A percentile compares a stretch with the other conserved stretches of the same genome.
These are phyloP conservation scores for Metopia argyrocephala DNA, from an alignment of 2,888 invertebrate genomes.

Conservation along the genomic window DNA sequence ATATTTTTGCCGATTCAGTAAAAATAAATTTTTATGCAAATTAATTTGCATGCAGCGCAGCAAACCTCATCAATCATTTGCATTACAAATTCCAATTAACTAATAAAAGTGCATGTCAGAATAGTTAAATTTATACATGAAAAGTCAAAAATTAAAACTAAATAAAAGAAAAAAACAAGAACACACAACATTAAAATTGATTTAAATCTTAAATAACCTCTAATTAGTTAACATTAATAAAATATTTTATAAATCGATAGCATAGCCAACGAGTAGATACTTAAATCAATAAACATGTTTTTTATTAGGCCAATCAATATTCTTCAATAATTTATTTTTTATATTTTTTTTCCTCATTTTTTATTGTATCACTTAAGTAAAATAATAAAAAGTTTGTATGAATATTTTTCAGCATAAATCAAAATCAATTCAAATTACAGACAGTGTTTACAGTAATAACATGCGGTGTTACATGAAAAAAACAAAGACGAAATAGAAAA, in stretches of 20 bases:
- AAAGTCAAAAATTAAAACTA: not conserved
- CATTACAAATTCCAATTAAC: not conserved
- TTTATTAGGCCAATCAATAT: constrained; percentile 45
- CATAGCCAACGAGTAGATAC: not conserved
- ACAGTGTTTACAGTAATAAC: constrained; percentile 5
- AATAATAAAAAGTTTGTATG: not conserved
- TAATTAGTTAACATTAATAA: constrained; percentile 39
- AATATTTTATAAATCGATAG: not conserved
- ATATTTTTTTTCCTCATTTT: constrained; percentile 10
- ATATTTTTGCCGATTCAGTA: not conserved
- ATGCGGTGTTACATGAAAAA: constrained; percentile 8
- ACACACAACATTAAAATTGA: constrained; percentile 2
- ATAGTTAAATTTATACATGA: not conserved
- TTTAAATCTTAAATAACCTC: constrained; percentile 36
- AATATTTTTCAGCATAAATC: not conserved
- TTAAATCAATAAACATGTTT: constrained; percentile 41
- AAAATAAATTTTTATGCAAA: constrained; percentile 12
- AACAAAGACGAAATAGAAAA: not conserved
- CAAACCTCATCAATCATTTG: constrained; percentile 30
- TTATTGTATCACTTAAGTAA: not conserved
- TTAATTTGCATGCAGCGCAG: not conserved
- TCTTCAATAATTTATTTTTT: constrained; percentile 37
- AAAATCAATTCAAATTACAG: constrained; percentile 24
- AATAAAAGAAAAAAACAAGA: not conserved
- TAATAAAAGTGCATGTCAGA: constrained; percentile 27